Conservation (phyloP, 2,888 invertebrate genomes). For the Drosophila diplacantha region DNA sequence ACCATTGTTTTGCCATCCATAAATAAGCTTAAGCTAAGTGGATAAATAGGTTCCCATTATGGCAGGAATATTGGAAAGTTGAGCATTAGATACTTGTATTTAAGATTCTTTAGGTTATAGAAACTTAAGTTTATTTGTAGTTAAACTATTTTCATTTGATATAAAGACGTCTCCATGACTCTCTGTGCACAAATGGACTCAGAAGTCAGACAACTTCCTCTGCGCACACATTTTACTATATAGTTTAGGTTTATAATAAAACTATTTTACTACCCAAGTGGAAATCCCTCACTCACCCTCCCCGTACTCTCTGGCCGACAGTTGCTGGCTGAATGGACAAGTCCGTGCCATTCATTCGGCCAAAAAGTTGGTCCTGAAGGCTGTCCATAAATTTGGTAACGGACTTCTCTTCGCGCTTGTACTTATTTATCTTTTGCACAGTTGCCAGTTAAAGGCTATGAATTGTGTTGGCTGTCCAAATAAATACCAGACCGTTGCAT, state of each 20-base stretch:
- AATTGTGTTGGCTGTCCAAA: conserved; percentile 31
- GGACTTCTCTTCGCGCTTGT: conserved; percentile 20
- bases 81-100: neutral
- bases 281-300: neutral
- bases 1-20: conserved; percentile 1
- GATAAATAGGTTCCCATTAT: neutral
- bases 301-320: neutral
- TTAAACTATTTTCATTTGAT: neutral
- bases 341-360: conserved; percentile 18
- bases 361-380: conserved; percentile 33
- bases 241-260: conserved; percentile 18
- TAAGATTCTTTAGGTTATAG: neutral
- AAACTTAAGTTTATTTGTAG: neutral
- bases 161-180: neutral
- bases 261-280: conserved; percentile 10
- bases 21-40: conserved; percentile 11
- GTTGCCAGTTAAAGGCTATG: conserved; percentile 34
- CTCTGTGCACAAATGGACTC: neutral
- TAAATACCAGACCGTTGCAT: conserved; percentile 29
- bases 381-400: conserved; percentile 32
- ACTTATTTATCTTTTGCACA: conserved; percentile 36
- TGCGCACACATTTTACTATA: conserved; percentile 6
- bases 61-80: neutral
- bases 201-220: neutral
- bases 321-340: conserved; percentile 14